Conservation (phyloP, 23 tunicate species). For the Halocynthia roretzi region DNA sequence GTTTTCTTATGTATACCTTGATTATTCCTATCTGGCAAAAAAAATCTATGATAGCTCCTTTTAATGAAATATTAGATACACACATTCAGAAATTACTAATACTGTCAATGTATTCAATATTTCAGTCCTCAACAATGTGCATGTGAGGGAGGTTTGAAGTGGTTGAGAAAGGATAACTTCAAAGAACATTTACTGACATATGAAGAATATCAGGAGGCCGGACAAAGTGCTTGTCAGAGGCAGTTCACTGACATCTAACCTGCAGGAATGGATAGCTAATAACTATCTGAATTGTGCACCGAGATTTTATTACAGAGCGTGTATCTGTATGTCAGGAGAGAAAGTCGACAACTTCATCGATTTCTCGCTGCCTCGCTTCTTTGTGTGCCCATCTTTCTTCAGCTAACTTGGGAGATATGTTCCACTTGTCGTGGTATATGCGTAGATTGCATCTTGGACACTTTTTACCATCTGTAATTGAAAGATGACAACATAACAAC, state of each 20-base stretch:
- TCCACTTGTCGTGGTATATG: conserved; percentile 94
- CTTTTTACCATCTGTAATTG: conserved; percentile 70
- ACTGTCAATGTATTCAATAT: neutral
- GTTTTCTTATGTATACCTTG: neutral
- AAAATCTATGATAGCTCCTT: too few relatives aligned
- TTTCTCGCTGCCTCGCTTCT: conserved; percentile 82
- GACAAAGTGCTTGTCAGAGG: conserved; percentile 75
- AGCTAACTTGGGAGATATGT: conserved; percentile 67
- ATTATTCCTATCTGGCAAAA: too few relatives aligned
- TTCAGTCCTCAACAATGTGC: conserved; percentile 76
- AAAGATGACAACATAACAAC: neutral
- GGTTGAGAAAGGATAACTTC: conserved; percentile 41
- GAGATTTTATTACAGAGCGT: neutral
- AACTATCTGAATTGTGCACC: neutral
- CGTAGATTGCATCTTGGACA: conserved; percentile 68
- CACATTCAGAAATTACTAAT: too few relatives aligned
- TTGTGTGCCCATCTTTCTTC: conserved; percentile 94
- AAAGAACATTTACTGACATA: conserved; percentile 44
- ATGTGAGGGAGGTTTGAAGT: conserved; percentile 62
- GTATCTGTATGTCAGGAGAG: conserved; percentile 38
- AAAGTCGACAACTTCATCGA: conserved; percentile 89
- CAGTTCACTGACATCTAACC: conserved; percentile 60
- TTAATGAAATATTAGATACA: too few relatives aligned
- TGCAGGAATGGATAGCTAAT: neutral
- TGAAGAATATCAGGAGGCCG: conserved; percentile 75